Percentiles rank a stretch among this genome's conserved stretches.
These are phyloP conservation scores for Pachyuromys duprasi DNA, from an alignment of 2,797 vertebrate species.

Conservation along the genomic window DNA sequence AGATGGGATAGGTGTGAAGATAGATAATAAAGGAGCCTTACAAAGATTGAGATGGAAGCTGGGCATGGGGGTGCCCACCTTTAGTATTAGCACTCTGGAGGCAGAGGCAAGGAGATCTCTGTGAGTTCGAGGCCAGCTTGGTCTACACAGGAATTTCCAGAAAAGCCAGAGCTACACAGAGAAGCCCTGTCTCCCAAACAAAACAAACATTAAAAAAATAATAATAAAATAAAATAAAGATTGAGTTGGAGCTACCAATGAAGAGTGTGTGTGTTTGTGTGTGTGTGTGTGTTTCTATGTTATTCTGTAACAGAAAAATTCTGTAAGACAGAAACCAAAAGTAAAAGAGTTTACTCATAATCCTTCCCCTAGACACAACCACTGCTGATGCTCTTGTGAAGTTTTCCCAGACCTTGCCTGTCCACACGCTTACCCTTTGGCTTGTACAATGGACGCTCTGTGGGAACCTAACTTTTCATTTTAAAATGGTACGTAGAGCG, in stretches of 20 bases:
- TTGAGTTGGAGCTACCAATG: neutral
- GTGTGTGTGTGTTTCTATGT: neutral
- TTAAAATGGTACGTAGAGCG: neutral
- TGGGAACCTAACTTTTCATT: conserved; percentile 9
- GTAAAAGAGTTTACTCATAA: neutral
- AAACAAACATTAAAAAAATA: neutral
- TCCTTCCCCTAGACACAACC: conserved; percentile 13
- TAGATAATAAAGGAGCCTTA: neutral
- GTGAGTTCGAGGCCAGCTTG: neutral
- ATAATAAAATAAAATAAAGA: neutral
- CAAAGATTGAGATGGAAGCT: neutral
- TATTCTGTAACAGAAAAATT: neutral
- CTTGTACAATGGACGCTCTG: neutral
- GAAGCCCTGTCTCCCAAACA: neutral
- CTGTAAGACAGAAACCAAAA: neutral
- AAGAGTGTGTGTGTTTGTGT: neutral
- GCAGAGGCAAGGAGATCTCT: neutral
- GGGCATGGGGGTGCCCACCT: neutral
- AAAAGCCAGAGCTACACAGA: neutral
- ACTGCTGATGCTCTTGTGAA: neutral
- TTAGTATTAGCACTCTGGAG: neutral
- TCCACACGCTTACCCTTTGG: neutral
- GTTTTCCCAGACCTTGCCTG: neutral
- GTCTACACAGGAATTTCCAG: neutral
- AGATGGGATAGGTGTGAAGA: neutral